A percentile compares a stretch with the other conserved stretches of the same genome.
phyloP scores from a whole-genome alignment of 2,113 vertebrate genomes.

The Callipepla squamata region DNA sequence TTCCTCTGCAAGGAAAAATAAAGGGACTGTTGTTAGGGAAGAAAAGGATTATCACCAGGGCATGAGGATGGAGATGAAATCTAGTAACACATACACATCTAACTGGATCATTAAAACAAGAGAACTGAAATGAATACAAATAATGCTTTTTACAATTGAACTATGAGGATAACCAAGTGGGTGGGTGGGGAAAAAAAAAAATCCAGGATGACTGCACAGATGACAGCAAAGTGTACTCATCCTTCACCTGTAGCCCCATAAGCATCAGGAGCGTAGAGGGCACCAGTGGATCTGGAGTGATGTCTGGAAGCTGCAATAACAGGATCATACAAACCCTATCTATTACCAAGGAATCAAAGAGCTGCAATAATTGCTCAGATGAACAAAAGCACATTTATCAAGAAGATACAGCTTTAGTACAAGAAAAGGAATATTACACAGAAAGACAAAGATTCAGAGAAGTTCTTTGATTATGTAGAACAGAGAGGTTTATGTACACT shows the following conservation, averaged over 20 bases:
- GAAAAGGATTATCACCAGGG: constrained; percentile 8
- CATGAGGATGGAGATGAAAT: neutral
- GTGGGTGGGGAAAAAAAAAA: constrained; percentile 38
- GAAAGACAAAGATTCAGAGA: constrained; percentile 9
- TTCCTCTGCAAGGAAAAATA: constrained; percentile 54
- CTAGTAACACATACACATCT: constrained; percentile 40
- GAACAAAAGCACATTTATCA: neutral
- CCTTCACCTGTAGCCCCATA: constrained; percentile 98
- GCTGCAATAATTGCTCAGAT: constrained; percentile 60
- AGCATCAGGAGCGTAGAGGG: constrained; percentile 92
- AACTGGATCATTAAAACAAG: constrained; percentile 50
- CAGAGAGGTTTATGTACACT: neutral
- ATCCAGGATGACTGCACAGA: constrained; percentile 75
- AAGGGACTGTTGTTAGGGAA: constrained; percentile 10
- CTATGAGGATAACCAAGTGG: constrained; percentile 60
- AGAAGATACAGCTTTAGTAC: constrained; percentile 4
- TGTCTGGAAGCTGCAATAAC: constrained; percentile 96
- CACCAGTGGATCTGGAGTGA: constrained; percentile 98
- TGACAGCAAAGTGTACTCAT: constrained; percentile 85
- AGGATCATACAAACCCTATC: constrained; percentile 85
- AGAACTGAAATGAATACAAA: constrained; percentile 64
- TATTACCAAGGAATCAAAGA: constrained; percentile 74
- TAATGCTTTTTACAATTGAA: constrained; percentile 52
- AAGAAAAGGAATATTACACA: neutral
- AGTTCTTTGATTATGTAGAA: neutral